A percentile compares a stretch with the other conserved stretches of the same genome.
Conservation (phyloP, 1,140 invertebrate genomes). For the Drosophila triauraria region DNA sequence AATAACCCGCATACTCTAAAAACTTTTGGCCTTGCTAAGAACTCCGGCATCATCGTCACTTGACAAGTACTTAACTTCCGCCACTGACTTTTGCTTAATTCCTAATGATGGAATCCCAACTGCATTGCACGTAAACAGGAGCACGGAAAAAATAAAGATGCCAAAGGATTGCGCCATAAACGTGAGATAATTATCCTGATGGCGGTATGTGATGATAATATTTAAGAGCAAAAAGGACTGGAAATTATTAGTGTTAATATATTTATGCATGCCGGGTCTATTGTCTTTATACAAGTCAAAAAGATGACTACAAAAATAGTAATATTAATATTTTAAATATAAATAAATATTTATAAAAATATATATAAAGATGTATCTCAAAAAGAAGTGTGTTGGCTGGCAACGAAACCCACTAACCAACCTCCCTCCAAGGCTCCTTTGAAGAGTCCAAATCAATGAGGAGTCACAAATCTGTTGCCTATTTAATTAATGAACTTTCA, state of each 20-base stretch:
- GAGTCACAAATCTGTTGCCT: slow-evolving; percentile 14
- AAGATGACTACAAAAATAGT: no score
- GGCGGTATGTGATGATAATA: slow-evolving; percentile 7
- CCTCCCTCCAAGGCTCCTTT: neutral
- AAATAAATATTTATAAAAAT: no score
- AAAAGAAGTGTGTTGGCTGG: no score
- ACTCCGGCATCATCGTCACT: slow-evolving; percentile 58
- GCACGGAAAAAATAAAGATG: slow-evolving; percentile 12
- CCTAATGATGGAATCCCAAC: slow-evolving; percentile 57
- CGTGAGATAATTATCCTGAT: slow-evolving; percentile 39
- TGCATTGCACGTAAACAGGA: slow-evolving; percentile 51
- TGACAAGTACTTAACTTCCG: slow-evolving; percentile 60
- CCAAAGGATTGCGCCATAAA: slow-evolving; percentile 30
- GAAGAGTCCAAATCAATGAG: slow-evolving; percentile 16
- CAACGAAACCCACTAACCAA: neutral
- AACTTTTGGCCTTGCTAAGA: slow-evolving; percentile 48
- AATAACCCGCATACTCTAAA: slow-evolving; percentile 46
- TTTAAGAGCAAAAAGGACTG: neutral
- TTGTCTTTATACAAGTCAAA: neutral
- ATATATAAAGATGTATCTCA: no score
- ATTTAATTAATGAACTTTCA: slow-evolving; percentile 41
- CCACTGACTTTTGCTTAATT: slow-evolving; percentile 66
- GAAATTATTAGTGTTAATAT: neutral
- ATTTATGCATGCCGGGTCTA: neutral
- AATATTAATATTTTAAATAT: no score